Base-by-base conservation (phyloP, 2,888 invertebrate genomes). In the Autographa gamma region DNA sequence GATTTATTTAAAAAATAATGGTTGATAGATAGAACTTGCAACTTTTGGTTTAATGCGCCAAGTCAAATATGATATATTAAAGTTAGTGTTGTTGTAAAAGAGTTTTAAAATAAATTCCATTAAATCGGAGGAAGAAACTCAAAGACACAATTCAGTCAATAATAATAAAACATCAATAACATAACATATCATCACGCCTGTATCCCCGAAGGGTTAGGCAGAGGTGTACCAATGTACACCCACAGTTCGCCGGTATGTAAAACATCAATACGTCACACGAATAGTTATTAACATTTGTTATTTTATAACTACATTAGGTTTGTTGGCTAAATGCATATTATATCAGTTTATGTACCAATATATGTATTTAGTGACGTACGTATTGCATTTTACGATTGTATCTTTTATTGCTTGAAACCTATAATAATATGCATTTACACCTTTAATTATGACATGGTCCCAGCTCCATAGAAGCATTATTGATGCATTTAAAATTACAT, bases 301-400 rank as follows among this genome's bases (percentile, higher is more conserved):
- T 52, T 61, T 66, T 69, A 76, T 43, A 62, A 59, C 61, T 73
- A 77, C 59, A 38, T 71, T 70, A 69, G 25, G 56, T 74, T 63
- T 70, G 61, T 48, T 25, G 14, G 14, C 14, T 59, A 32, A 68
- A 78, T 60, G 18, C 58, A 34, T 4, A 54, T 13, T 75, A 60
- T 48, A 63, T 43, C 25, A 31, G 61, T 25, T 60, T 41, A 18
- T 43, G 16, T 2, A n/a, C 5, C 43, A 43, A 48, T n/a, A n/a
- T 48, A 48, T 48, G 6, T 13, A 43, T 16, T 43, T 43, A 43
- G 14, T 16, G 6, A 3, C 0, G 16, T 16, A 43, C 14, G 14
- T 43, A 16, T 43, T 43, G 3, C 11, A 43, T 43, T 43, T 43
- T 43, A 14, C 14, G 3, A 14, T 0, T 14, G 3, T 4, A 2